phyloP scores from a whole-genome alignment of 2,797 vertebrate genomes.

The Peromyscus aztecus region DNA sequence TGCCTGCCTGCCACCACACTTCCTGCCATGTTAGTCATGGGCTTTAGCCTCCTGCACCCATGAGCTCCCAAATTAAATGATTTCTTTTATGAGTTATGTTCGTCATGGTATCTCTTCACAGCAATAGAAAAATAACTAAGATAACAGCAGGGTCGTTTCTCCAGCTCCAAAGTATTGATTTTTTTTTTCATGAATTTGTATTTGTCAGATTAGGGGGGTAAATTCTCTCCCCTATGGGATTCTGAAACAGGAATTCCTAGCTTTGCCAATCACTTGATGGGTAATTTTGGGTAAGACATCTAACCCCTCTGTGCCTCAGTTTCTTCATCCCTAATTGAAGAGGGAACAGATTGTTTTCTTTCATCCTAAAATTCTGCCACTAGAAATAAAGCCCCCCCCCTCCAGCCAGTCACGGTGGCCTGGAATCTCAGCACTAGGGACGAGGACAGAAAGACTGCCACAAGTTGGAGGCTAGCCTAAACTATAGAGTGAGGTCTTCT shows the following conservation, averaged over 20 bases:
- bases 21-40: background rate
- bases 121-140: background rate
- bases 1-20: background rate
- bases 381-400: background rate
- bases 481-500: background rate
- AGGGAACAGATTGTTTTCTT: background rate
- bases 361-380: background rate
- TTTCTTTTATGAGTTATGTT: background rate
- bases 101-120: background rate
- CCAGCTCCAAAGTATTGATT: background rate
- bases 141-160: background rate
- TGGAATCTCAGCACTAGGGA: background rate
- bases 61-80: background rate
- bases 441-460: background rate
- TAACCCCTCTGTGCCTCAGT: background rate
- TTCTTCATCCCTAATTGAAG: constrained; percentile 26
- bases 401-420: background rate
- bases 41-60: background rate
- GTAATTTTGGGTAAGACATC: background rate
- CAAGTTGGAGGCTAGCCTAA: background rate
- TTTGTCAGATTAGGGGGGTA: background rate
- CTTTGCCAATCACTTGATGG: background rate
- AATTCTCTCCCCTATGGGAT: background rate
- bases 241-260: constrained; percentile 16
- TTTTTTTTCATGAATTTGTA: background rate